These are phyloP conservation scores for Drosophila tani DNA, from an alignment of 1,140 invertebrate species.

Conservation along the genomic window DNA sequence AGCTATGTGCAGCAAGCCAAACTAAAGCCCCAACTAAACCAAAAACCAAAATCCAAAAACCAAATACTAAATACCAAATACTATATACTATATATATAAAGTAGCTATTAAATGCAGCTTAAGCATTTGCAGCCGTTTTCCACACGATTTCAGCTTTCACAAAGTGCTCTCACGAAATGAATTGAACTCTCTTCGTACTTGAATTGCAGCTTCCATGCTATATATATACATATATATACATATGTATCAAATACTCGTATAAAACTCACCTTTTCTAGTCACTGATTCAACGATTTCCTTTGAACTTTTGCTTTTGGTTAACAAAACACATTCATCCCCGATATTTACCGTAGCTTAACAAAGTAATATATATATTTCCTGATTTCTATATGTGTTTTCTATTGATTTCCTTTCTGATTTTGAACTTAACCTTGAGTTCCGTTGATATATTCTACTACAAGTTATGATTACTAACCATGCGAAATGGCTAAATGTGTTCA, in stretches of 20 bases:
- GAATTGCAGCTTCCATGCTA: slow-evolving; percentile 63
- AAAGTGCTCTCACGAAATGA: slow-evolving; percentile 59
- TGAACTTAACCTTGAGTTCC: slow-evolving; percentile 45
- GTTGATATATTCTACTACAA: slow-evolving; percentile 25
- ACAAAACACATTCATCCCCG: slow-evolving; percentile 29
- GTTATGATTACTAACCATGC: slow-evolving; percentile 52
- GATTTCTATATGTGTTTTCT: slow-evolving; percentile 66
- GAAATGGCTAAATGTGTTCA: slow-evolving; percentile 77
- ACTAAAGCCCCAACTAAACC: slow-evolving; percentile 17
- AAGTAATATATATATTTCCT: slow-evolving; percentile 37
- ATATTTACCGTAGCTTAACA: slow-evolving; percentile 40
- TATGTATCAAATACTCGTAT: slow-evolving; percentile 47
- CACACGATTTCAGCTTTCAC: slow-evolving; percentile 74
- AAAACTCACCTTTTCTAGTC: slow-evolving; percentile 42
- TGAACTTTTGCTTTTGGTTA: slow-evolving; percentile 32
- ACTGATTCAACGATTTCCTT: slow-evolving; percentile 49
- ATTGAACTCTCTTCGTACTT: slow-evolving; percentile 53
- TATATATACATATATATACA: slow-evolving; percentile 31
- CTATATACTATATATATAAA: slow-evolving; percentile 36
- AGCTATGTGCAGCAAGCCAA: slow-evolving; percentile 46
- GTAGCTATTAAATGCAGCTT: slow-evolving; percentile 72
- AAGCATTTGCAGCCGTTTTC: slow-evolving; percentile 70
- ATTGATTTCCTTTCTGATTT: slow-evolving; percentile 27
- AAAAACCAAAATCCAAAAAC: slow-evolving; percentile 17
- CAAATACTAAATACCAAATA: slow-evolving; percentile 31